A percentile compares a stretch with the other conserved stretches of the same genome.
phyloP scores from a whole-genome alignment of 1,140 invertebrate genomes.

The Cryptotermes secundus region DNA sequence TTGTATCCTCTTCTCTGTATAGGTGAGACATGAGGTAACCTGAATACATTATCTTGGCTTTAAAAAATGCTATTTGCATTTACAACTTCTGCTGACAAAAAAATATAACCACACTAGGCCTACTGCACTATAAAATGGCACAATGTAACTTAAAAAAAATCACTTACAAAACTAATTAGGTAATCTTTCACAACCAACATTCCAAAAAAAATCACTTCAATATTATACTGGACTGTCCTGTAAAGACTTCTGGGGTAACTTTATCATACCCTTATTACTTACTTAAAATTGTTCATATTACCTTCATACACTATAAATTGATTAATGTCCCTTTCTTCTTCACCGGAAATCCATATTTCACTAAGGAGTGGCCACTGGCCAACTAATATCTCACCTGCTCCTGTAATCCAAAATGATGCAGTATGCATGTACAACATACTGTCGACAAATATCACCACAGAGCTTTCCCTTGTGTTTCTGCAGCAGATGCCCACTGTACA shows the following conservation, averaged over 20 bases:
- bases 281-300: constrained; percentile 9
- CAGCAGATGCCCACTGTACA: too few species aligned
- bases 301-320: not conserved
- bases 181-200: constrained; percentile 35
- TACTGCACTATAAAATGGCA: constrained; percentile 34
- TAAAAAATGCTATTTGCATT: constrained; percentile 24
- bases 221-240: not conserved
- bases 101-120: constrained; percentile 31
- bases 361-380: not conserved
- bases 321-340: not conserved
- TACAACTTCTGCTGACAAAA: constrained; percentile 23
- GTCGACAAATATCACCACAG: too few species aligned
- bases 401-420: not conserved
- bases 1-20: constrained; percentile 31
- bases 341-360: not conserved
- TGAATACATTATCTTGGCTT: constrained; percentile 27
- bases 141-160: constrained; percentile 34
- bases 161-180: constrained; percentile 35
- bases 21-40: constrained; percentile 30
- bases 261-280: constrained; percentile 6
- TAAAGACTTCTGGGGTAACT: constrained; percentile 5
- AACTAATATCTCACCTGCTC: not conserved
- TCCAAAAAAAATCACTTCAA: constrained; percentile 26
- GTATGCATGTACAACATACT: not conserved
- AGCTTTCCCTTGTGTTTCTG: too few species aligned